phyloP scores from a whole-genome alignment of 2,797 vertebrate genomes.

The Balearica regulorum region DNA sequence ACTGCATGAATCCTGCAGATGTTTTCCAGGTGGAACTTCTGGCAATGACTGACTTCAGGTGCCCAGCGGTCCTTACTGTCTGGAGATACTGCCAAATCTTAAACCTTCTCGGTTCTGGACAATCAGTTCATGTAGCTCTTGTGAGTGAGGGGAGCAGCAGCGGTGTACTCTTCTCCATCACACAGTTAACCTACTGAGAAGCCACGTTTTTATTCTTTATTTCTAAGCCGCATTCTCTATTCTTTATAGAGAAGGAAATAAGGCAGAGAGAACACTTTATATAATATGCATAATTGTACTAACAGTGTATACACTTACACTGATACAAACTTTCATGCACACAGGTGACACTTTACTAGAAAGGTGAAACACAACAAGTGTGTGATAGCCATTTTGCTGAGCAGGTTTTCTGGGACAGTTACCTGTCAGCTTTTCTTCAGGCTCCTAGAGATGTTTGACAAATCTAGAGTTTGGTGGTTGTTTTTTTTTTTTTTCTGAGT shows the following conservation, averaged over 20 bases:
- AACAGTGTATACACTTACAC: background rate
- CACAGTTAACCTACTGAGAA: background rate
- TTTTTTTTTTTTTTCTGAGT: background rate
- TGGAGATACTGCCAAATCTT: background rate
- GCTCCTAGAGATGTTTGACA: background rate
- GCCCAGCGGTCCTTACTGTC: background rate
- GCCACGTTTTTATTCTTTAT: background rate
- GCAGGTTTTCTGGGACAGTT: background rate
- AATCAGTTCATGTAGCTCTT: background rate
- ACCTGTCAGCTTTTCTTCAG: background rate
- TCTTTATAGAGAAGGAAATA: background rate
- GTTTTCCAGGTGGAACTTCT: background rate
- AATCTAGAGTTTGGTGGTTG: background rate
- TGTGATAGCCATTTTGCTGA: background rate
- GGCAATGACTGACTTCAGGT: rapidly evolving
- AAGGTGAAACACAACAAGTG: background rate
- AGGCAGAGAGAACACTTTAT: background rate
- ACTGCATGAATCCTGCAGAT: background rate
- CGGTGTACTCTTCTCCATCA: background rate
- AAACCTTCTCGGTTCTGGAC: background rate
- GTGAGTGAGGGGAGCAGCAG: background rate
- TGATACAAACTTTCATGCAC: background rate
- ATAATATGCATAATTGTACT: background rate
- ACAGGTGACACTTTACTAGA: background rate
- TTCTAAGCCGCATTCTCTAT: too few relatives aligned